Evolutionary conservation across 2,888 invertebrate genomes (phyloP), one percentile per base, ranked within the genome.

Genomic region (Leuctra nigra): DNA sequence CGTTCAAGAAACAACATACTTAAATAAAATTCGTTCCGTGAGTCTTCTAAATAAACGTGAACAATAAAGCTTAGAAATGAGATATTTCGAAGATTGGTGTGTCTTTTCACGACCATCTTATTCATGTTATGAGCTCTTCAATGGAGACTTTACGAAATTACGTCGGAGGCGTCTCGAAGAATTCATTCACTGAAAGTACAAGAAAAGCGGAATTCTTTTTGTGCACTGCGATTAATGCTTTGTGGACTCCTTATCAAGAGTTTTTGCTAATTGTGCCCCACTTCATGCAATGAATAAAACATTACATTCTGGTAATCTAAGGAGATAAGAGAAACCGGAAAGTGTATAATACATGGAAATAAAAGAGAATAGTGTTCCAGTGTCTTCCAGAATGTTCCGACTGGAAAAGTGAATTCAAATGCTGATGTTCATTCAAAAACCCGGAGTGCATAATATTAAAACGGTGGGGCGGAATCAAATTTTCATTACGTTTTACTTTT

Each of bases 261-360:
- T 47, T 47, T 24, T 47, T 47, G 29, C 47, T 47, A 47, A 47
- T 47, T 47, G 24, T 23, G 47, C 47, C 24, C 25, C 16, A 47
- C 47, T 47, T 47, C 24, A 29, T 25, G 4, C 24, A 25, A 47
- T 47, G 47, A 47, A 47, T 47, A 25, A 47, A 25, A 29, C 47
- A 47, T 47, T 39, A 18, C 16, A 47, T 16, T 29, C 24, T 29
- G 33, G 50, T 50, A 50, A 50, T 50, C 35, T 35, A 33, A 50
- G 33, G 35, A 20, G 50, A 50, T 50, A 35, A 50, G 50, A 18
- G 22, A 44, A 16, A n/a, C 18, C n/a, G n/a, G 2, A 20, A 29
- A 29, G 11, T 29, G 44, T 44, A 23, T 44, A 44, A 23, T 39
- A 39, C 20, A 14, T 39, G 20, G 39, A 44, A 44, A 23, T 44